A percentile compares a stretch with the other conserved stretches of the same genome.
phyloP scores from a whole-genome alignment of 2,113 vertebrate genomes.

The Ornithorhynchus anatinus region DNA sequence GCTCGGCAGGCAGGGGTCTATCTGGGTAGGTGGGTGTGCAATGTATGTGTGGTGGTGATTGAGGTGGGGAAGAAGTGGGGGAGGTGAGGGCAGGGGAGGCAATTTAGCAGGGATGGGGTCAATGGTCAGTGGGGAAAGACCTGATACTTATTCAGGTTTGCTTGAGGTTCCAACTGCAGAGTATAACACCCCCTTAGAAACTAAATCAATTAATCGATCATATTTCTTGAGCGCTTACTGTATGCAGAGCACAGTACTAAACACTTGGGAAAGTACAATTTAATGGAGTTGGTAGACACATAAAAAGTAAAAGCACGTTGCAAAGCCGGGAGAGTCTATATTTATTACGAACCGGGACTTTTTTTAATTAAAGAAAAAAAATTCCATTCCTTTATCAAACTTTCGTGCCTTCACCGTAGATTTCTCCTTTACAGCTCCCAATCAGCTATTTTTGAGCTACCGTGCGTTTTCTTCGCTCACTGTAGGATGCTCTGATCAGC shows the following conservation, averaged over 20 bases:
- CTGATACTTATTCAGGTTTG: too few species aligned
- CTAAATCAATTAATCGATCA: too few species aligned
- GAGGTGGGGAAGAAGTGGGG: too few species aligned
- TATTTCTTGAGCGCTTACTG: too few species aligned
- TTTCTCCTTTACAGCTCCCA: conserved; percentile 28
- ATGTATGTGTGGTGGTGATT: too few species aligned
- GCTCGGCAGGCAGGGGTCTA: neutral
- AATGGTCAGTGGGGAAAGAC: too few species aligned
- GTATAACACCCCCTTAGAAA: neutral
- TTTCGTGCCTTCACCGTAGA: conserved; percentile 25
- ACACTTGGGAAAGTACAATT: too few species aligned
- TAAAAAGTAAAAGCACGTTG: neutral
- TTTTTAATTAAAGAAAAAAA: conserved; percentile 22
- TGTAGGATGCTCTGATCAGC: conserved; percentile 49
- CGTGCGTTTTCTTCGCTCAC: conserved; percentile 33
- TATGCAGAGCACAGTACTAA: too few species aligned
- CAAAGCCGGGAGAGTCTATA: conserved; percentile 16
- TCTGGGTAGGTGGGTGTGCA: too few species aligned
- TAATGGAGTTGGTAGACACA: too few species aligned
- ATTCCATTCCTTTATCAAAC: conserved; percentile 20
- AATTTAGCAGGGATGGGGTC: too few species aligned
- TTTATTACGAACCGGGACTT: neutral
- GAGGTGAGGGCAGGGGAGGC: too few species aligned
- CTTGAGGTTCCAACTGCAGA: neutral
- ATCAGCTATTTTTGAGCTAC: conserved; percentile 12